Percentiles rank a stretch among this genome's conserved stretches.
These are phyloP conservation scores for Ichneumoninae sp. DNA, from an alignment of 2,888 invertebrate genomes.

Conservation along the genomic window DNA sequence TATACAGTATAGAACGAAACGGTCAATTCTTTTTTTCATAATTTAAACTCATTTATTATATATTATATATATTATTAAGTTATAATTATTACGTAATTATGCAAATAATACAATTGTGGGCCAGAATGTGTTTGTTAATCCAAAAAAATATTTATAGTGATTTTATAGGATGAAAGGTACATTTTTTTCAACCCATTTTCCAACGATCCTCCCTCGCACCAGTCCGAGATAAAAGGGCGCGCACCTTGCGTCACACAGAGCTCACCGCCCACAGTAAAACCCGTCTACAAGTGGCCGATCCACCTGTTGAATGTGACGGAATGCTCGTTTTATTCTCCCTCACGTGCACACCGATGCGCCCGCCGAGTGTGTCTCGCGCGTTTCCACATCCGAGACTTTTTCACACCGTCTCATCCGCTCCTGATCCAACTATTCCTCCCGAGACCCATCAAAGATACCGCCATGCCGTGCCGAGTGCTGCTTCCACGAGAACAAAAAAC, in stretches of 20 bases:
- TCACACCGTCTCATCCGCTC: conserved; percentile 49
- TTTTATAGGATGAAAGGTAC: background rate
- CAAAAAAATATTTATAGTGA: background rate
- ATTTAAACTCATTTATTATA: too few relatives aligned
- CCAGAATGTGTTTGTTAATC: too few relatives aligned
- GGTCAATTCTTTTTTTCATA: background rate
- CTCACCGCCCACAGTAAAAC: conserved; percentile 56
- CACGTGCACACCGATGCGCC: conserved; percentile 22
- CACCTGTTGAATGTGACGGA: conserved; percentile 74
- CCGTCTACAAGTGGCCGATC: conserved; percentile 58
- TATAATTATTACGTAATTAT: background rate
- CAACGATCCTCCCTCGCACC: conserved; percentile 28
- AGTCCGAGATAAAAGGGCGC: conserved; percentile 19
- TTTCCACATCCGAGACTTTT: conserved; percentile 63
- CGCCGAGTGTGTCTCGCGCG: conserved; percentile 53
- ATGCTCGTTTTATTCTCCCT: conserved; percentile 67
- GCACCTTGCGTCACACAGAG: conserved; percentile 7
- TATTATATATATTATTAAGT: too few relatives aligned
- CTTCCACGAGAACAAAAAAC: conserved; percentile 53
- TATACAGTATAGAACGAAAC: background rate
- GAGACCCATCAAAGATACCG: conserved; percentile 72
- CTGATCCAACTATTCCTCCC: conserved; percentile 35
- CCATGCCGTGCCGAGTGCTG: conserved; percentile 30
- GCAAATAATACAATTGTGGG: too few relatives aligned
- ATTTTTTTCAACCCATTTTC: conserved; percentile 24